Base-by-base conservation (phyloP, 2,797 vertebrate species). In the Babyrousa celebensis region DNA sequence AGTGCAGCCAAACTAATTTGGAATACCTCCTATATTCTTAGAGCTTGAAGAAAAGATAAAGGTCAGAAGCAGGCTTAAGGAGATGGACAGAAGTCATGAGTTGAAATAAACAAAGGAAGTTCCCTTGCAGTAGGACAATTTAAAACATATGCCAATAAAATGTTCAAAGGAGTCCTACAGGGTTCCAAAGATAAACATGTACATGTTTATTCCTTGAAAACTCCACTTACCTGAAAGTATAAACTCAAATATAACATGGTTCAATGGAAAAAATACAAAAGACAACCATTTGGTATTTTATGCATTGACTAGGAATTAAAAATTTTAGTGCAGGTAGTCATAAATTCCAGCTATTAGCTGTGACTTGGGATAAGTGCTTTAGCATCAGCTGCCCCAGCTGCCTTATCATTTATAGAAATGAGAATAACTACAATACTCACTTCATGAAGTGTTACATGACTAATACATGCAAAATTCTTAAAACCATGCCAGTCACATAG, bases 71-170 rank as follows among this genome's bases (percentile, higher is more conserved):
- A 95, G 74, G 77, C n/a, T 43, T 93, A 72, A 72, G n/a, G 43
- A 71, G 77, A 78, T 93, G 85, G 85, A 63, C 36, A 95, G 77
- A 97, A 95, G 74, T 97, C 96, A 65, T 3, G 43, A 95, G 77
- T 88, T 95, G 97, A 98, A 98, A 98, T 92, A 98, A 98, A 97
- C 96, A 94, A 84, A 97, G 91, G 93, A 98, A 56, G 36, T 77
- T 94, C 43, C 97, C 93, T 74, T 84, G 88, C 23, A 68, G 84
- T 67, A 93, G 65, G 91, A 58, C 74, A 90, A 97, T 77, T 94
- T 85, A 94, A 98, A 96, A 94, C 96, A 96, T 48, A 97, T 16
- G 84, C 60, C 95, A 96, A 95, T 83, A 98, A 98, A 98, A 98
- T 94, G 94, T 94, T 96, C 97, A 97, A 96, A 96, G 97, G 97